These are phyloP conservation scores for Pseudachorutes palmiensis DNA, from an alignment of 1,140 invertebrate genomes.

Conservation along the genomic window DNA sequence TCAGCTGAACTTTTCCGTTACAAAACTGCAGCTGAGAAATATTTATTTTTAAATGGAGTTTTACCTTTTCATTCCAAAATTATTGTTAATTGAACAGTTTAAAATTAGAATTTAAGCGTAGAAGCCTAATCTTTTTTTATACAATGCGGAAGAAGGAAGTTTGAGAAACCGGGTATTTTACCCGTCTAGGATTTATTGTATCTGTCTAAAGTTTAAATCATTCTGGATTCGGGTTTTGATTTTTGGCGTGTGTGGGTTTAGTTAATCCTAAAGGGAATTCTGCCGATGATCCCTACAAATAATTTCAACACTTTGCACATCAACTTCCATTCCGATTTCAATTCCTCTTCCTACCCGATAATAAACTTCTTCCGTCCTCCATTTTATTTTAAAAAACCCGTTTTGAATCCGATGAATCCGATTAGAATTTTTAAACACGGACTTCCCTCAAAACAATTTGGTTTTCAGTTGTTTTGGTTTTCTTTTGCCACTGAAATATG, in stretches of 20 bases:
- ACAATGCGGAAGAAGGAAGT: neutral
- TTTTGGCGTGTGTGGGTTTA: conserved; percentile 1
- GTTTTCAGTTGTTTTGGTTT: neutral
- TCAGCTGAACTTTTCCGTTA: neutral
- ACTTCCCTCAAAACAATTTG: neutral
- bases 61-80: neutral
- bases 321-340: neutral
- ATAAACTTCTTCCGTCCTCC: neutral
- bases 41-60: neutral
- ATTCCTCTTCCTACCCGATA: neutral
- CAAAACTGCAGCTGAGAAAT: neutral
- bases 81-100: neutral
- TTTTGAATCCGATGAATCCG: neutral
- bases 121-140: too few relatives aligned
- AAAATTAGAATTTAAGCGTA: neutral
- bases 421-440: neutral
- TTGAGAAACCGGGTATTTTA: neutral
- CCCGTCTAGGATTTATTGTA: neutral
- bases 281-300: neutral
- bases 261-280: neutral
- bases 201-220: neutral
- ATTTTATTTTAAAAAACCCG: neutral
- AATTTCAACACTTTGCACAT: neutral
- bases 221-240: neutral
- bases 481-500: neutral